Evolutionary conservation across 2,888 invertebrate genomes (phyloP).

Genomic region (Gastrophysa polygoni): DNA sequence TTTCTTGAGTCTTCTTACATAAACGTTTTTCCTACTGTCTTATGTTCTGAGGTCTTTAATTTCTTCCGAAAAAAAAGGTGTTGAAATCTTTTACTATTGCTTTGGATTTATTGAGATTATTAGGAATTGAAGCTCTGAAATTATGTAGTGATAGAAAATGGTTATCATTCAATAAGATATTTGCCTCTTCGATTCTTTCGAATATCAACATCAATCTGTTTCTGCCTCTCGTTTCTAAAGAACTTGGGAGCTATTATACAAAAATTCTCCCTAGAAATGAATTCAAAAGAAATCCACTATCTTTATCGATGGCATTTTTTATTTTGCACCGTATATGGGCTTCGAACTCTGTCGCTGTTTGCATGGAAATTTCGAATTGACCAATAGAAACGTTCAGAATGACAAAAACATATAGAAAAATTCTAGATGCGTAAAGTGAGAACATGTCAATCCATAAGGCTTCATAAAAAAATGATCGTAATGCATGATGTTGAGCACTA

Average conservation of each 20-base stretch:
- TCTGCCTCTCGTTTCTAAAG: neutral
- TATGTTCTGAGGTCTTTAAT: too few relatives aligned
- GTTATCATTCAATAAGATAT: neutral
- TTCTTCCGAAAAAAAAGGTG: neutral
- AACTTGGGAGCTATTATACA: neutral
- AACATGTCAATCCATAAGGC: too few relatives aligned
- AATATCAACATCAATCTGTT: slow-evolving; percentile 1
- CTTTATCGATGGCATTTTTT: neutral
- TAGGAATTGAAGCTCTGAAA: neutral
- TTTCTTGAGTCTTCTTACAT: too few relatives aligned
- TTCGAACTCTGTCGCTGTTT: too few relatives aligned
- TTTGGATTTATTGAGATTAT: neutral
- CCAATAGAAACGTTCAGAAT: too few relatives aligned
- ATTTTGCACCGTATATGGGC: too few relatives aligned
- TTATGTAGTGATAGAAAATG: neutral
- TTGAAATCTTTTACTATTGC: slow-evolving; percentile 1
- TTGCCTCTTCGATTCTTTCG: neutral
- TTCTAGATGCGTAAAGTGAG: too few relatives aligned
- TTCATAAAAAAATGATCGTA: too few relatives aligned
- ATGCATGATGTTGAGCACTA: too few relatives aligned
- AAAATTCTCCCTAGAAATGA: neutral
- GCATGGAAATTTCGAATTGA: too few relatives aligned
- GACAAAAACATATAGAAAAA: too few relatives aligned
- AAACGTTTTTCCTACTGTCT: neutral
- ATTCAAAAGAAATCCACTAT: neutral